These are phyloP conservation scores for Emberiza fucata DNA, from an alignment of 2,113 vertebrate genomes.

Conservation along the genomic window DNA sequence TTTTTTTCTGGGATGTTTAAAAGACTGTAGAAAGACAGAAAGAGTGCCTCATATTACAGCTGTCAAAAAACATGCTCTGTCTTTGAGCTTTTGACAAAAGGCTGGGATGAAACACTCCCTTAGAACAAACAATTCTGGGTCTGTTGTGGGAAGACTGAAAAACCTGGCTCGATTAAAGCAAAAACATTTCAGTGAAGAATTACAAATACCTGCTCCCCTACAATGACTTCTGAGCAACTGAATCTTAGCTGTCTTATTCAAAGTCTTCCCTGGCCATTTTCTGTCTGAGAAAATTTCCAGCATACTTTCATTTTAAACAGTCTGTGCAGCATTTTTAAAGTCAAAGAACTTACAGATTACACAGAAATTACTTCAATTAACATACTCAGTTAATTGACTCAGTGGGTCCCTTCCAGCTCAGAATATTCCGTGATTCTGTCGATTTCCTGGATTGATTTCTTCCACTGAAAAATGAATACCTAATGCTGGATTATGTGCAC, in stretches of 20 bases:
- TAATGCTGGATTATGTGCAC: background rate
- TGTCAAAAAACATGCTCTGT: background rate
- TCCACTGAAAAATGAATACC: background rate
- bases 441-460: background rate
- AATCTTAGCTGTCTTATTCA: background rate
- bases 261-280: background rate
- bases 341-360: background rate
- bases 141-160: background rate
- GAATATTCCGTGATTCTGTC: background rate
- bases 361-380: background rate
- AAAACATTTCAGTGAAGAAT: background rate
- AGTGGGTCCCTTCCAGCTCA: background rate
- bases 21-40: background rate
- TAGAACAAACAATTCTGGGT: background rate
- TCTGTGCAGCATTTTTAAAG: background rate
- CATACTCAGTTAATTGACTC: background rate
- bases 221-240: background rate
- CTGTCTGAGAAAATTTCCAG: background rate
- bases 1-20: background rate
- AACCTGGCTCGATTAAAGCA: background rate
- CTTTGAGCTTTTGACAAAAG: background rate
- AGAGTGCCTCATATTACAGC: background rate
- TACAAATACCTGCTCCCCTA: background rate
- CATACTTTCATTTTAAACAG: background rate
- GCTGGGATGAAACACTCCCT: background rate